Base-by-base conservation (phyloP, 2,113 vertebrate species). In the Pionites leucogaster region DNA sequence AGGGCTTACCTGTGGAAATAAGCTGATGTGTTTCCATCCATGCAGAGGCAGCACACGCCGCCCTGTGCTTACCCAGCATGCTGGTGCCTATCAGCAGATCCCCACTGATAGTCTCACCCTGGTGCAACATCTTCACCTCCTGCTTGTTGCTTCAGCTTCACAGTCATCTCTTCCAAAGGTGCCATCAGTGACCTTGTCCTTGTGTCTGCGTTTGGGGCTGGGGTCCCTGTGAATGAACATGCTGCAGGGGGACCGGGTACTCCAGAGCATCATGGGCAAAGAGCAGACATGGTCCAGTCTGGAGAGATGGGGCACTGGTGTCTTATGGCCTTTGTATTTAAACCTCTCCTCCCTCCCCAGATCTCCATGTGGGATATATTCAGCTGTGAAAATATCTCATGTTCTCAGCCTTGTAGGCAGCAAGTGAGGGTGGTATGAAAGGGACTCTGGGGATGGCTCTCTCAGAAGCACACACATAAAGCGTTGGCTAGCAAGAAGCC, bases 121-220 rank as follows among this genome's bases (percentile, higher is more conserved):
- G 18, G 41, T 33, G 55, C 47, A 42, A 24, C 37, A 15, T 10
- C 55, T 90, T 89, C 33, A 11, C 29, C 82, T 86, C 22, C 25
- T 50, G 55, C 55, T 86, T 72, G 9, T 37, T 53, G 42, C 70
- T 88, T 79, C 35, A 31, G 62, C 44, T 86, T 70, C 60, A 22
- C 9, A 15, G 41, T 31, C 3, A 1, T 42, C 63, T 76, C 18
- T 64, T 75, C 67, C 6, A 4, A 68, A 18, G 2, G 9, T 46
- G 42, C 42, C 2, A 3, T 52, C 0, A 0, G 39, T 7, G 1
- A 59, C 49, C 12, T 20, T 3, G 5, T 59, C 86, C 24, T 0
- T 35, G 46, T 15, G 4, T 22, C 72, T 50, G 41, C 1, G 1
- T 19, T 14, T 76, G 79, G 67, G 67, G 62, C n/a, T 7, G 3